Evolutionary conservation across 2,888 invertebrate species (phyloP).

Genomic region (Pseudoips prasinana): DNA sequence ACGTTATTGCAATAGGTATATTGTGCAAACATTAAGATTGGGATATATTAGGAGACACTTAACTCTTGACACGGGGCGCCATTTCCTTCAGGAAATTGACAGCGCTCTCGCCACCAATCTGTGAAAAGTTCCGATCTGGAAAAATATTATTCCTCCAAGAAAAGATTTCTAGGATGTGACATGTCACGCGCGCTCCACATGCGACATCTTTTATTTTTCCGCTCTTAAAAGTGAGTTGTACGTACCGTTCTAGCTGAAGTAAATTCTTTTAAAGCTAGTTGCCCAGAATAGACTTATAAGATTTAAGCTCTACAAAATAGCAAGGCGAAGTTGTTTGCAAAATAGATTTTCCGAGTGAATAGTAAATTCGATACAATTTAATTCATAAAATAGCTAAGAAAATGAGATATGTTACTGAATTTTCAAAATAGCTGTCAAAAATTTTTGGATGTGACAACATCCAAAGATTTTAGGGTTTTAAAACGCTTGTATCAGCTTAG

Average conservation of each 20-base stretch:
- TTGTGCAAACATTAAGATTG: background rate
- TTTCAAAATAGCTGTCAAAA: no score
- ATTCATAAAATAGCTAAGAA: no score
- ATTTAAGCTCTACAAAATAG: constrained; percentile 2
- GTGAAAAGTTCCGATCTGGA: constrained; percentile 31
- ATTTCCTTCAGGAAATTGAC: constrained; percentile 51
- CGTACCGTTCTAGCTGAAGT: constrained; percentile 9
- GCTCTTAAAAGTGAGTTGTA: constrained; percentile 11
- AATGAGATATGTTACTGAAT: no score
- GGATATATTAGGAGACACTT: constrained; percentile 8
- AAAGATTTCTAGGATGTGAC: constrained; percentile 35
- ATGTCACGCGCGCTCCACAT: constrained; percentile 37
- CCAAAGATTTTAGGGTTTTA: no score
- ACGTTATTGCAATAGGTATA: no score
- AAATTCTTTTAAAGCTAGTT: constrained; percentile 19
- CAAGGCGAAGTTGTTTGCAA: no score
- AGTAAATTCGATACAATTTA: no score
- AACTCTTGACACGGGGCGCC: constrained; percentile 24
- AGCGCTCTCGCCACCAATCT: constrained; percentile 29
- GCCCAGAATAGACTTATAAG: background rate
- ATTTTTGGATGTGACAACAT: no score
- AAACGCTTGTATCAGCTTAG: no score
- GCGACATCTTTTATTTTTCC: constrained; percentile 24
- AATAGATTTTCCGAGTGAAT: no score
- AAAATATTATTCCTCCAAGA: constrained; percentile 34